Evolutionary conservation across 2,797 vertebrate species (phyloP).

Genomic region (Sebastes steindachneri): DNA sequence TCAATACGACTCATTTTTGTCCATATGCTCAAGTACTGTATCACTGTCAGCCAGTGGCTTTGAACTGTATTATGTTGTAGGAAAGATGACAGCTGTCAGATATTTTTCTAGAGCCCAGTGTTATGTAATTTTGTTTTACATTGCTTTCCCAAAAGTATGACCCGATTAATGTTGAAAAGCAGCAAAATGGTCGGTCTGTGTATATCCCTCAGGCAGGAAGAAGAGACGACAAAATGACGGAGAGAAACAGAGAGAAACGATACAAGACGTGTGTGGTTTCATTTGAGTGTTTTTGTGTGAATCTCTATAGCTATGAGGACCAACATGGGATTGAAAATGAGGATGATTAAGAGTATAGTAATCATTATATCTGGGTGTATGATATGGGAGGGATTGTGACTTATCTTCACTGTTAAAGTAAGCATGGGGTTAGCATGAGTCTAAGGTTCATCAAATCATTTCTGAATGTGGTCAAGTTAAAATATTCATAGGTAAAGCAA

Average conservation of each 20-base stretch:
- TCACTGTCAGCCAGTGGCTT: not conserved
- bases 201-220: not conserved
- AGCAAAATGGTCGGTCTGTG: not conserved
- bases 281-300: not conserved
- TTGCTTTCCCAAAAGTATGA: slow-evolving; percentile 3
- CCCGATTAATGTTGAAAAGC: slow-evolving; percentile 11
- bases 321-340: not conserved
- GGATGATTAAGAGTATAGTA: not conserved
- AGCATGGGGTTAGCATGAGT: not conserved
- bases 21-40: not conserved
- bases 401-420: not conserved
- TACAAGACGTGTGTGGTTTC: not conserved
- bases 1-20: slow-evolving; percentile 11
- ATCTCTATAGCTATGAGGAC: not conserved
- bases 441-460: not conserved
- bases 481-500: not conserved
- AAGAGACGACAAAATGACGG: not conserved
- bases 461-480: not conserved
- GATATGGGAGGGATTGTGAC: not conserved
- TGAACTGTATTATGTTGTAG: not conserved
- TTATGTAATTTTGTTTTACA: not conserved
- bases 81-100: slow-evolving; percentile 14
- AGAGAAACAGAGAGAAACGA: not conserved
- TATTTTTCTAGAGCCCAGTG: not conserved
- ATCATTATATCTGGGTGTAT: not conserved